Evolutionary conservation across 2,113 vertebrate species (phyloP), one percentile per base, ranked within the genome.

Genomic region (Melanotaenia duboulayi): DNA sequence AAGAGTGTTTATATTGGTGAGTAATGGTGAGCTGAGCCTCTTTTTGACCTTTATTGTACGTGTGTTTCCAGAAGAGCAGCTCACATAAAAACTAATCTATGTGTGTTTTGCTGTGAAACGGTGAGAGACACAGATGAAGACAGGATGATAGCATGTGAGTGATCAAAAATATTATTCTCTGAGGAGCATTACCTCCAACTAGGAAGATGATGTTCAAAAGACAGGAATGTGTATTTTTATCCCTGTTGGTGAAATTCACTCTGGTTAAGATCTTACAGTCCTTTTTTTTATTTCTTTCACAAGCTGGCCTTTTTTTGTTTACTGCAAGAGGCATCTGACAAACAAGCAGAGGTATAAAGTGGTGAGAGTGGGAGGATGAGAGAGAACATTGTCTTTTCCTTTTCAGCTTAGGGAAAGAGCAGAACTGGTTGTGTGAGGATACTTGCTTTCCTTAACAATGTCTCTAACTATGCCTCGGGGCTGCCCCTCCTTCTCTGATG

Each of bases 321-420:
- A 62, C 82, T 65, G 84, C 67, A 51, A 61, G 76, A 84, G 58
- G 64, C 82, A 81, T 81, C 72, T 84, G 78, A 68, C 82, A 83
- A 90, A 86, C 81, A 87, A 86, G 83, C 86, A 82, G 81, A 83
- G 74, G 89, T 91, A 84, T 79, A 83, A 89, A 87, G 84, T 78
- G 78, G 73, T 87, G 77, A 71, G 85, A 83, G 87, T 91, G 87
- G 91, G 88, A 85, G 89, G 91, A 90, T 91, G 85, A 91, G 83
- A 90, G 72, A 76, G 87, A 91, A 92, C 91, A 87, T 87, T 91
- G 86, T 90, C 84, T 90, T 90, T 85, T 90, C 80, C 81, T 82
- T 76, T 77, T 71, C 83, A 83, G 84, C 80, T 82, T 71, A 87
- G 83, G 86, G 83, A 90, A 78, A 78, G 76, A 84, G 78, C 73